A percentile compares a stretch with the other conserved stretches of the same genome.
Evolutionary conservation across 2,797 vertebrate species (phyloP).

Genomic region (Nyctalus aviator): DNA sequence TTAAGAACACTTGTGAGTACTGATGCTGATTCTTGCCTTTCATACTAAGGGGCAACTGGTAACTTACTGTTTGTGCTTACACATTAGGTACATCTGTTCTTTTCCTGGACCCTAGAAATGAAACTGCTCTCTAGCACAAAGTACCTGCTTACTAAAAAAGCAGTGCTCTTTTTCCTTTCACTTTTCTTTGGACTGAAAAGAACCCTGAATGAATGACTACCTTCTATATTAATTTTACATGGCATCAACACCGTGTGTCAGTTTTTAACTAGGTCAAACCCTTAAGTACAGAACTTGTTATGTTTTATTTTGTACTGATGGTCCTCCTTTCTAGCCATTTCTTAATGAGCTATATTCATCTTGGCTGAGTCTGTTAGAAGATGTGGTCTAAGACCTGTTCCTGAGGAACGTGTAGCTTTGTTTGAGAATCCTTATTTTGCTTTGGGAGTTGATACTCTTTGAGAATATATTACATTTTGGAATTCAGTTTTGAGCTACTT

Average conservation of each 20-base stretch:
- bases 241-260: not conserved
- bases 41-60: constrained; percentile 58
- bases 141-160: constrained; percentile 66
- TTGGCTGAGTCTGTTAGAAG: constrained; percentile 47
- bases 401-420: not conserved
- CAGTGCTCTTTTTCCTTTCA: constrained; percentile 37
- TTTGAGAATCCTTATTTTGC: constrained; percentile 39
- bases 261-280: constrained; percentile 47
- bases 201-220: constrained; percentile 25
- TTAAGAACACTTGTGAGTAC: constrained; percentile 67
- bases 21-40: constrained; percentile 74
- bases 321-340: constrained; percentile 44
- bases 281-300: constrained; percentile 13
- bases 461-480: constrained; percentile 54
- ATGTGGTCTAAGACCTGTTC: not conserved
- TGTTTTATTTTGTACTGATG: constrained; percentile 48
- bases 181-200: constrained; percentile 44
- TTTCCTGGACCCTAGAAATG: constrained; percentile 53
- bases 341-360: constrained; percentile 25
- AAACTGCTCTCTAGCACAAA: constrained; percentile 49
- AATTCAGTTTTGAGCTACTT: constrained; percentile 54
- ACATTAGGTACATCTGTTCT: constrained; percentile 62
- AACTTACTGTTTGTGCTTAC: constrained; percentile 72
- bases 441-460: constrained; percentile 4
- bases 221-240: constrained; percentile 60